Evolutionary conservation across 2,888 invertebrate genomes (phyloP).

Genomic region (Mythimna lalbum): DNA sequence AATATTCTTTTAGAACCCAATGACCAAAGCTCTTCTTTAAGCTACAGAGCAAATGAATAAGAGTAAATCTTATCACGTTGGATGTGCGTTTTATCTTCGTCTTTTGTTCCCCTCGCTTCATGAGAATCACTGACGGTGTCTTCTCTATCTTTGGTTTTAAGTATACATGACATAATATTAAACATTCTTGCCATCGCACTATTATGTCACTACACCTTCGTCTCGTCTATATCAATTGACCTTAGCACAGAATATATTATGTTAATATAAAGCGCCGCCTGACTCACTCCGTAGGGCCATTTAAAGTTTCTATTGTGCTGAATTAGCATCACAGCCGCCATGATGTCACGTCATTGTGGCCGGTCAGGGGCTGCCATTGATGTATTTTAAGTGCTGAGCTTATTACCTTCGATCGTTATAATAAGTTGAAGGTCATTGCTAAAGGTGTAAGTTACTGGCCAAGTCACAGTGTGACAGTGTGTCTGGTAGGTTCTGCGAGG

Average conservation of each 20-base stretch:
- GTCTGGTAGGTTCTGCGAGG: neutral
- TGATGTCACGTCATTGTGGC: slow-evolving; percentile 68
- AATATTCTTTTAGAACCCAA: neutral
- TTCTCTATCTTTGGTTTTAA: neutral
- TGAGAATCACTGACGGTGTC: too few relatives aligned
- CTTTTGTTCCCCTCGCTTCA: too few relatives aligned
- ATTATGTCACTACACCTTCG: slow-evolving; percentile 44
- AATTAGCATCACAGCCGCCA: slow-evolving; percentile 45
- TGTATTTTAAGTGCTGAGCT: slow-evolving; percentile 53
- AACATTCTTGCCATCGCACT: slow-evolving; percentile 13
- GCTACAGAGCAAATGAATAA: neutral
- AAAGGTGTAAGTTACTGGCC: neutral
- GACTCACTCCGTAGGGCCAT: slow-evolving; percentile 52
- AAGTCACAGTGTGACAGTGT: too few relatives aligned
- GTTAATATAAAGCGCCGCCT: slow-evolving; percentile 46
- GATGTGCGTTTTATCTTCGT: too few relatives aligned
- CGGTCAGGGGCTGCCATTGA: slow-evolving; percentile 66
- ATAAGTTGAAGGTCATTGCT: slow-evolving; percentile 28
- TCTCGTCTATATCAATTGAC: slow-evolving; percentile 40
- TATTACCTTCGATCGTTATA: slow-evolving; percentile 7
- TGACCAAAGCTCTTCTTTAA: neutral
- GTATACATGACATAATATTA: neutral
- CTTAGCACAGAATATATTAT: slow-evolving; percentile 53
- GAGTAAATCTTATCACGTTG: too few relatives aligned
- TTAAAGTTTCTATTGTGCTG: slow-evolving; percentile 42